Percentiles rank a stretch among this genome's conserved stretches.
Conservation (phyloP, 2,797 vertebrate species). For the Adrianichthys oophorus region DNA sequence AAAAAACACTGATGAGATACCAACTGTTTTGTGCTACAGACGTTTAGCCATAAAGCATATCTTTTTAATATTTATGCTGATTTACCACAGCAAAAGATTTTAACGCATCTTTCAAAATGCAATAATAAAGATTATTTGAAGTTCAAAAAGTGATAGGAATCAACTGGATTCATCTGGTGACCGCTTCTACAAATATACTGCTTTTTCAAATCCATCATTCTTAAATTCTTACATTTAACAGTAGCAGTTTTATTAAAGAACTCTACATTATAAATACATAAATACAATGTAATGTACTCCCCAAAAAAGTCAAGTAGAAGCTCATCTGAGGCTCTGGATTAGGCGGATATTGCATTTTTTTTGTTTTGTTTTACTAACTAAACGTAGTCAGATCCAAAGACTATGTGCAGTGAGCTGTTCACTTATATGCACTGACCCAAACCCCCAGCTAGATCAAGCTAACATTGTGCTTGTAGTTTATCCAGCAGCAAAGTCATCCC, state of each 20-base stretch:
- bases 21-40: too few relatives aligned
- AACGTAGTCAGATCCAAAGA: slow-evolving; percentile 14
- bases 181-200: slow-evolving; percentile 5
- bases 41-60: too few relatives aligned
- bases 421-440: slow-evolving; percentile 44
- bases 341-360: slow-evolving; percentile 13
- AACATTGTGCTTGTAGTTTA: slow-evolving; percentile 50
- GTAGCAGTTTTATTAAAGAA: background rate
- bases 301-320: background rate
- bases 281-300: too few relatives aligned
- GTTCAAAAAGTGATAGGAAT: background rate
- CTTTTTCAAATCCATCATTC: slow-evolving; percentile 6
- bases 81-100: too few relatives aligned
- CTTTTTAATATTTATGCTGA: too few relatives aligned
- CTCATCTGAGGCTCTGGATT: slow-evolving; percentile 15
- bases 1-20: too few relatives aligned
- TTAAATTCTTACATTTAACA: background rate
- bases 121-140: too few relatives aligned
- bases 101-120: too few relatives aligned
- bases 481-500: slow-evolving; percentile 72
- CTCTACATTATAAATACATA: background rate
- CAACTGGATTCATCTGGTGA: slow-evolving; percentile 1
- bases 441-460: slow-evolving; percentile 45
- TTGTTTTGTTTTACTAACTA: slow-evolving; percentile 18
- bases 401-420: slow-evolving; percentile 37